A percentile compares a stretch with the other conserved stretches of the same genome.
Evolutionary conservation across 2,113 vertebrate species (phyloP).

Genomic region (Ailurus styani): DNA sequence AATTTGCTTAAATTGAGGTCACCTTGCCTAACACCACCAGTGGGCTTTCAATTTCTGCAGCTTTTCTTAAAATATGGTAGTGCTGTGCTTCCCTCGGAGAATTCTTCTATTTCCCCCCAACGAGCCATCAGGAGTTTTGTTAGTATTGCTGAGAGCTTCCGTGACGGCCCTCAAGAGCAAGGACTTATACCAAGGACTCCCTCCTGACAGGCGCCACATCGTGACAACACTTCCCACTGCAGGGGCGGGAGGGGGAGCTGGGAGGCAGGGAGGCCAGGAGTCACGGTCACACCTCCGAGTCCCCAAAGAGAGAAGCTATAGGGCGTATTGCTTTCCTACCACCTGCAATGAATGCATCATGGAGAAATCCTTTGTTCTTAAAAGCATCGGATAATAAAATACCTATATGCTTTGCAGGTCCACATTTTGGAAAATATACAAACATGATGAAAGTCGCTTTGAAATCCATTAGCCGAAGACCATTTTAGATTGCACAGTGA

Average conservation of each 20-base stretch:
- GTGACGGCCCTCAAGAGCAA: neutral
- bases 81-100: neutral
- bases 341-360: neutral
- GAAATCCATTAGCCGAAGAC: neutral
- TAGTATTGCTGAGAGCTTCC: neutral
- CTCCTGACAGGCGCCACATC: accelerated
- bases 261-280: neutral
- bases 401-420: neutral
- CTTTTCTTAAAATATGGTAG: neutral
- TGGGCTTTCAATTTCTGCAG: neutral
- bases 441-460: neutral
- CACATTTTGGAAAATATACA: neutral
- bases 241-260: neutral
- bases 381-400: neutral
- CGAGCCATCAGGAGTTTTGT: neutral
- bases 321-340: neutral
- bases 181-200: accelerated
- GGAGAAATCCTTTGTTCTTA: neutral
- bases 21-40: neutral
- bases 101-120: neutral
- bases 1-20: neutral
- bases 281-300: accelerated
- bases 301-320: neutral
- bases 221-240: accelerated
- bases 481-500: neutral